These are phyloP conservation scores for Uloborus plumipes DNA, from an alignment of 2,888 invertebrate species.

Conservation along the genomic window DNA sequence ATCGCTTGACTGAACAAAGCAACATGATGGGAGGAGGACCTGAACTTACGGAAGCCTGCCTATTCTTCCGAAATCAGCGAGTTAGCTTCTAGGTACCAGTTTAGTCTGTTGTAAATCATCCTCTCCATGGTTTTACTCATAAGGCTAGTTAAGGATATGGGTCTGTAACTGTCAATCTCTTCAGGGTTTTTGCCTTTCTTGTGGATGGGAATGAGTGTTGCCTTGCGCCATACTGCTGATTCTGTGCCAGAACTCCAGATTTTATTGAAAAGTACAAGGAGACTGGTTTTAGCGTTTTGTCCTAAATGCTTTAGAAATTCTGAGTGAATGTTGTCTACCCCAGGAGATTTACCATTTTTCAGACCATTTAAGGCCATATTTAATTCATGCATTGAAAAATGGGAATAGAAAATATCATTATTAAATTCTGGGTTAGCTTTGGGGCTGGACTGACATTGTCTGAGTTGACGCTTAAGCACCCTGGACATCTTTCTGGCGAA, in stretches of 20 bases:
- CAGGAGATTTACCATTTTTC: no score
- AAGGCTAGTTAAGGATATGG: background rate
- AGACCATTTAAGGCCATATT: conserved; percentile 2
- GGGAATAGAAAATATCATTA: background rate
- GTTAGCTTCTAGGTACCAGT: conserved; percentile 5
- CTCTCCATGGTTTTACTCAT: background rate
- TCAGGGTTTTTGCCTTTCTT: background rate
- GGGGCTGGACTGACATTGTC: no score
- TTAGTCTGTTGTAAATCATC: conserved; percentile 4
- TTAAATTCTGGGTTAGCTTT: no score
- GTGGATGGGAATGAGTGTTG: no score
- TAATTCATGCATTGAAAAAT: conserved; percentile 15
- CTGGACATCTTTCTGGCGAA: no score
- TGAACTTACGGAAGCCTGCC: background rate
- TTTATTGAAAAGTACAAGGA: conserved; percentile 6
- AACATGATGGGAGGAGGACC: background rate
- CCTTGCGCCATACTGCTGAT: background rate
- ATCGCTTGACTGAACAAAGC: conserved; percentile 4
- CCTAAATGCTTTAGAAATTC: no score
- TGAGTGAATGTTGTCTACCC: no score
- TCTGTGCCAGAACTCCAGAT: background rate
- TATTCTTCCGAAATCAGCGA: background rate
- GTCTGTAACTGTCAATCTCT: background rate
- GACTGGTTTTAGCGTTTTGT: no score
- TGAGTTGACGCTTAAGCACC: no score